Conservation (phyloP, 2,888 invertebrate genomes). For the Chrysolina oricalcia region DNA sequence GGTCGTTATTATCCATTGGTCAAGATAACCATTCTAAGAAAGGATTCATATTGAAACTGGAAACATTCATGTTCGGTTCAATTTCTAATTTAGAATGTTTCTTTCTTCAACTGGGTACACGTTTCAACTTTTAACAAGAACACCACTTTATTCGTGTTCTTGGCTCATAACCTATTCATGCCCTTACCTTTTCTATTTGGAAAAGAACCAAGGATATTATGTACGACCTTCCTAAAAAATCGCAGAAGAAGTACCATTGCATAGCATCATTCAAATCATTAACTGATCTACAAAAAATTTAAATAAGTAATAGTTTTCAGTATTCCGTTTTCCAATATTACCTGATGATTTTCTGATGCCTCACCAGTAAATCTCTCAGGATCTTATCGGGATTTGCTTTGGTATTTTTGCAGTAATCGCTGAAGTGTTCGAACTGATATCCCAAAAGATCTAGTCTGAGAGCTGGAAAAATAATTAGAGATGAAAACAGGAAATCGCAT, state of each 20-base stretch:
- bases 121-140: too few species aligned
- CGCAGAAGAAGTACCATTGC: neutral
- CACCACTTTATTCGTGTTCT: too few species aligned
- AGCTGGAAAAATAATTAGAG: neutral
- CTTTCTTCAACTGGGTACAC: too few species aligned
- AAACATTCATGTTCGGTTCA: too few species aligned
- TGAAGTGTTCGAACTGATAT: neutral
- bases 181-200: neutral
- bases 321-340: neutral
- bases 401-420: neutral
- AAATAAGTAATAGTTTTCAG: neutral
- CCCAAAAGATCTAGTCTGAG: constrained; percentile 2
- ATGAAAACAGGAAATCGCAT: neutral
- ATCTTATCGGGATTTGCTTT: neutral
- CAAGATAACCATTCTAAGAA: too few species aligned
- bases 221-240: neutral
- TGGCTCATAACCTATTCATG: too few species aligned
- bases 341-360: neutral
- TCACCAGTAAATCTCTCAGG: neutral
- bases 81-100: too few species aligned
- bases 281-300: neutral
- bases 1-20: too few species aligned
- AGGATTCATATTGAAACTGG: too few species aligned
- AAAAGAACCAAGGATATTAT: neutral
- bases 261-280: neutral